Evolutionary conservation across 2,888 invertebrate genomes (phyloP).

Genomic region (Baronia brevicornis): DNA sequence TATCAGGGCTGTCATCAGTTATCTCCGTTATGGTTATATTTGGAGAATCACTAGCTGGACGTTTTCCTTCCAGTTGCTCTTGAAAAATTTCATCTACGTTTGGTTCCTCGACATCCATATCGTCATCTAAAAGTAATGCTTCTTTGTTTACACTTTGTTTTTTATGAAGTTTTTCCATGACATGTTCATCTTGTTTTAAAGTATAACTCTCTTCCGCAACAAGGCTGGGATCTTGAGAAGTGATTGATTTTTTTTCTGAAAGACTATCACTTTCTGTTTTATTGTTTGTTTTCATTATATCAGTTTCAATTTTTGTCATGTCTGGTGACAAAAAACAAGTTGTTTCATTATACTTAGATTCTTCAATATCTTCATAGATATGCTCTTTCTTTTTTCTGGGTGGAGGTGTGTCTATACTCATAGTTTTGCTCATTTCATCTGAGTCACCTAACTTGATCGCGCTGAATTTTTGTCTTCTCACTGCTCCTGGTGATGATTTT

Average conservation of each 20-base stretch:
- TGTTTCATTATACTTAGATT: constrained; percentile 47
- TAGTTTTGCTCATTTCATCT: constrained; percentile 68
- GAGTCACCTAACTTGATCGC: constrained; percentile 68
- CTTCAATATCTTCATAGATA: constrained; percentile 78
- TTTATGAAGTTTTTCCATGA: constrained; percentile 66
- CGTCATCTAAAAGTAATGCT: constrained; percentile 51
- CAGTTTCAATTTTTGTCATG: constrained; percentile 50
- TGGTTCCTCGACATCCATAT: constrained; percentile 58
- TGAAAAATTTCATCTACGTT: constrained; percentile 63
- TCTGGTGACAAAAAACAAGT: constrained; percentile 66
- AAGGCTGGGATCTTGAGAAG: constrained; percentile 67
- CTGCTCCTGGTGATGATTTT: constrained; percentile 77
- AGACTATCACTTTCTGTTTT: constrained; percentile 65
- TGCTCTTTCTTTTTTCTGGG: constrained; percentile 75
- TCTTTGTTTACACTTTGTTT: constrained; percentile 46
- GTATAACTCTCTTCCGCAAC: constrained; percentile 48
- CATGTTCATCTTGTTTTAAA: constrained; percentile 49
- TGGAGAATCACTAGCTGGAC: constrained; percentile 50
- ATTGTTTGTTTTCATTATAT: constrained; percentile 39
- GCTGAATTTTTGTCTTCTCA: constrained; percentile 69
- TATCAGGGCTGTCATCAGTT: constrained; percentile 50
- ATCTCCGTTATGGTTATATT: constrained; percentile 70
- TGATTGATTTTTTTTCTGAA: constrained; percentile 57
- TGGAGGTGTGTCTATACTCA: constrained; percentile 56
- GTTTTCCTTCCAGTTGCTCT: constrained; percentile 54